A percentile compares a stretch with the other conserved stretches of the same genome.
Conservation (phyloP, 2,888 invertebrate genomes). For the Palloptera scutellata region DNA sequence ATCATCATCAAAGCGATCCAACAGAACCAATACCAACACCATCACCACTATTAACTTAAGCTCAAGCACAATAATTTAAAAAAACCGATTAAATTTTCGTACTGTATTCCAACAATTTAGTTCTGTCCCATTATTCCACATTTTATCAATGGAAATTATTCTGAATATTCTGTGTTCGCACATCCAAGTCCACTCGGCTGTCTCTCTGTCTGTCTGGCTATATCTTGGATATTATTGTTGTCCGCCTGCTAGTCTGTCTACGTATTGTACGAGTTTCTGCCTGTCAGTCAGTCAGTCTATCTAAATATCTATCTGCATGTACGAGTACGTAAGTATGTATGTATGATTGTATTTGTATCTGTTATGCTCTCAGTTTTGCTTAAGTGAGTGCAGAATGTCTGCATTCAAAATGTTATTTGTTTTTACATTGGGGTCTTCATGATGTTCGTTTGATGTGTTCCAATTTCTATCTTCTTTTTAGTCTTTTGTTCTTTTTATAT, state of each 20-base stretch:
- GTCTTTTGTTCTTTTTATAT: constrained; percentile 24
- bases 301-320: not conserved
- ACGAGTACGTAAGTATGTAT: constrained; percentile 2
- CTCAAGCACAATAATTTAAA: not conserved
- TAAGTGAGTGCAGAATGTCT: too few species aligned
- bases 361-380: not conserved
- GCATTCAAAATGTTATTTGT: too few species aligned
- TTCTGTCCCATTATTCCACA: constrained; percentile 38
- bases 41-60: not conserved
- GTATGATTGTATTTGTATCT: not conserved
- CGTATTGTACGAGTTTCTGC: not conserved
- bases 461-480: constrained; percentile 26
- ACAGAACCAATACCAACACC: constrained; percentile 18
- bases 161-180: constrained; percentile 11
- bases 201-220: constrained; percentile 1
- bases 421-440: too few species aligned
- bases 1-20: constrained; percentile 13
- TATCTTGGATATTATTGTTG: not conserved
- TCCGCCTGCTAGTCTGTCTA: not conserved
- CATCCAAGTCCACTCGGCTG: not conserved
- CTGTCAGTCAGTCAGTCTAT: constrained; percentile 12
- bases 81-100: not conserved
- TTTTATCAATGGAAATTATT: constrained; percentile 36
- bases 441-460: constrained; percentile 14
- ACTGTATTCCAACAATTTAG: constrained; percentile 3